phyloP scores from a whole-genome alignment of 2,113 vertebrate genomes.

The Hyaena hyaena region DNA sequence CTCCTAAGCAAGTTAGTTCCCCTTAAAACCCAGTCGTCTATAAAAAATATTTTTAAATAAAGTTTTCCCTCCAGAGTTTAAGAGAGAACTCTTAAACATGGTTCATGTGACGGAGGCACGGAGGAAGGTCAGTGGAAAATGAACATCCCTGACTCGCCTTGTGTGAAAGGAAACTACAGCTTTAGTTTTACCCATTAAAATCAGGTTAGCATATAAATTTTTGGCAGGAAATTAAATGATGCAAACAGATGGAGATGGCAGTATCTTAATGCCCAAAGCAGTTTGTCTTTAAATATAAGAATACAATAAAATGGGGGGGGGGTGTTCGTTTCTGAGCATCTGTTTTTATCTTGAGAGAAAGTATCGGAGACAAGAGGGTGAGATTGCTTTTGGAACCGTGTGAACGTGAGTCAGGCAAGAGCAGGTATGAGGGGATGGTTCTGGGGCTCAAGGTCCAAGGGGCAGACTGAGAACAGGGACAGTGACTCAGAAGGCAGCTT shows the following conservation, averaged over 20 bases:
- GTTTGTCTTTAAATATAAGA: slow-evolving; percentile 35
- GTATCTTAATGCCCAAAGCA: slow-evolving; percentile 2
- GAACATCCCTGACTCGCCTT: background rate
- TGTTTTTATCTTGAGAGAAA: slow-evolving; percentile 53
- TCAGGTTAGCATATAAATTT: background rate
- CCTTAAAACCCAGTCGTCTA: background rate
- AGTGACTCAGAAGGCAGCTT: background rate
- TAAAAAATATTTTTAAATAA: background rate
- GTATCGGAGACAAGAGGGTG: background rate
- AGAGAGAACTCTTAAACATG: background rate
- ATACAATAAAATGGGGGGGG: background rate
- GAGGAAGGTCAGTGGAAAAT: background rate
- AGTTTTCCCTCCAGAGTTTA: background rate
- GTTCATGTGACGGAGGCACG: background rate
- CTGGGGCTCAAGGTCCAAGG: background rate
- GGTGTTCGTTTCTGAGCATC: background rate
- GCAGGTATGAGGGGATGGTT: background rate
- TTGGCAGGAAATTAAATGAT: slow-evolving; percentile 60
- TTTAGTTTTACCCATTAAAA: slow-evolving; percentile 23
- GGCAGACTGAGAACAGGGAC: background rate
- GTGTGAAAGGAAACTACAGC: background rate
- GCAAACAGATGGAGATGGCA: slow-evolving; percentile 47
- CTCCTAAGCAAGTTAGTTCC: slow-evolving; percentile 41
- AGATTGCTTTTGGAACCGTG: background rate
- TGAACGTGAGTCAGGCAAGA: background rate